A percentile compares a stretch with the other conserved stretches of the same genome.
Conservation (phyloP, 2,888 invertebrate genomes). For the Mechanitis mazaeus region DNA sequence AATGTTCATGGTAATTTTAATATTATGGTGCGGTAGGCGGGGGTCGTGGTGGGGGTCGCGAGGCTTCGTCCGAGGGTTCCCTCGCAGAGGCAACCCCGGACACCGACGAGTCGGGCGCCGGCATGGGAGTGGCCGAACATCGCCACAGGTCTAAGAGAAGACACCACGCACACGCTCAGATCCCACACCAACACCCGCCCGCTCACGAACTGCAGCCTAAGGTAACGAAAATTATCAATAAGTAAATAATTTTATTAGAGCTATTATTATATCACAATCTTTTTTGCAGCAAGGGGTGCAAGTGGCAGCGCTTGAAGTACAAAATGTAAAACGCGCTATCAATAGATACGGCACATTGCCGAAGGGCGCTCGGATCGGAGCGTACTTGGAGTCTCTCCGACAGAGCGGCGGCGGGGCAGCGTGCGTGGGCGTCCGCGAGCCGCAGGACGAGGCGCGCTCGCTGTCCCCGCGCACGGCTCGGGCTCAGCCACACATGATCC, state of each 20-base stretch:
- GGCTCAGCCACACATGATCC: constrained; percentile 88
- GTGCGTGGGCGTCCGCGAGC: constrained; percentile 57
- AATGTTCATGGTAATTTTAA: constrained; percentile 1
- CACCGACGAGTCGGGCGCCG: constrained; percentile 81
- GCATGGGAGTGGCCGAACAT: constrained; percentile 56
- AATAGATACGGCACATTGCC: constrained; percentile 98
- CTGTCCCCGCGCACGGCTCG: constrained; percentile 81
- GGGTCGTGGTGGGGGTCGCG: constrained; percentile 54
- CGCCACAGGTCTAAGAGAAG: constrained; percentile 66
- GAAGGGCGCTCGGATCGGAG: constrained; percentile 96
- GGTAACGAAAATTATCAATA: constrained; percentile 29
- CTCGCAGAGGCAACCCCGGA: constrained; percentile 83
- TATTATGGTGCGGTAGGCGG: constrained; percentile 32
- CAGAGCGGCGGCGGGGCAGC: constrained; percentile 80
- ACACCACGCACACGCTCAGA: constrained; percentile 46
- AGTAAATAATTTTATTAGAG: neutral
- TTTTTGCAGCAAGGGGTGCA: constrained; percentile 77
- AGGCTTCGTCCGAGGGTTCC: constrained; percentile 82
- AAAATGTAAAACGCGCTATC: constrained; percentile 95
- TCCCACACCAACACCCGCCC: constrained; percentile 54
- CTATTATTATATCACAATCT: neutral
- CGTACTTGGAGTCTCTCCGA: constrained; percentile 94
- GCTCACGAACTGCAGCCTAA: constrained; percentile 38
- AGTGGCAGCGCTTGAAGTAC: constrained; percentile 95
- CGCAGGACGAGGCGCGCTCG: constrained; percentile 67